These are phyloP conservation scores for Diploscapter pachys DNA, from an alignment of 1,140 invertebrate genomes.

Conservation along the genomic window DNA sequence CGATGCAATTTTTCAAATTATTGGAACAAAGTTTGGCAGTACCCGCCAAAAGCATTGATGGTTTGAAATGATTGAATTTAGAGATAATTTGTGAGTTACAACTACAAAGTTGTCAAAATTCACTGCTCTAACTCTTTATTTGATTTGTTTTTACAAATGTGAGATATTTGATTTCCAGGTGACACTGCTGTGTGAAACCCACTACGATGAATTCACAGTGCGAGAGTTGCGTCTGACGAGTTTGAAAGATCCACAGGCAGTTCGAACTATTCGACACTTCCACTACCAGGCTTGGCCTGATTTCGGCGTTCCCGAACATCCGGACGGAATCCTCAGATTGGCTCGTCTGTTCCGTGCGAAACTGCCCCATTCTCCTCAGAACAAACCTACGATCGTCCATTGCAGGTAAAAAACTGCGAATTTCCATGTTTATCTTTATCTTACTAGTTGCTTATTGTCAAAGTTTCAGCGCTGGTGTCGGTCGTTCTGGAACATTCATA, in stretches of 20 bases:
- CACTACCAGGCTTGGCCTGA: slow-evolving; percentile 97
- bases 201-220: slow-evolving; percentile 49
- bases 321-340: slow-evolving; percentile 79
- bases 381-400: slow-evolving; percentile 86
- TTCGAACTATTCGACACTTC: slow-evolving; percentile 72
- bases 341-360: slow-evolving; percentile 84
- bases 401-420: slow-evolving; percentile 67
- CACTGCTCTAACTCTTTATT: too few relatives aligned
- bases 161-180: slow-evolving; percentile 37
- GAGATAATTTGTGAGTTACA: too few relatives aligned
- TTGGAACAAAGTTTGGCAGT: too few relatives aligned
- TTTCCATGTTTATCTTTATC: not conserved
- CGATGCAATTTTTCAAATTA: too few relatives aligned
- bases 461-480: slow-evolving; percentile 73
- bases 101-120: too few relatives aligned
- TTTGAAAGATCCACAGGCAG: slow-evolving; percentile 35
- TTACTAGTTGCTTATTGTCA: slow-evolving; percentile 43
- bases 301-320: slow-evolving; percentile 86
- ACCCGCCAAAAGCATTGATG: too few relatives aligned
- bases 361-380: slow-evolving; percentile 71
- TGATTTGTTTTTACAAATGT: too few relatives aligned
- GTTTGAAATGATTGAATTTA: too few relatives aligned
- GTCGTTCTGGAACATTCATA: slow-evolving; percentile 86
- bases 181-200: slow-evolving; percentile 48
- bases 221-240: slow-evolving; percentile 52